phyloP scores from a whole-genome alignment of 1,140 invertebrate species.

The Galleria mellonella region DNA sequence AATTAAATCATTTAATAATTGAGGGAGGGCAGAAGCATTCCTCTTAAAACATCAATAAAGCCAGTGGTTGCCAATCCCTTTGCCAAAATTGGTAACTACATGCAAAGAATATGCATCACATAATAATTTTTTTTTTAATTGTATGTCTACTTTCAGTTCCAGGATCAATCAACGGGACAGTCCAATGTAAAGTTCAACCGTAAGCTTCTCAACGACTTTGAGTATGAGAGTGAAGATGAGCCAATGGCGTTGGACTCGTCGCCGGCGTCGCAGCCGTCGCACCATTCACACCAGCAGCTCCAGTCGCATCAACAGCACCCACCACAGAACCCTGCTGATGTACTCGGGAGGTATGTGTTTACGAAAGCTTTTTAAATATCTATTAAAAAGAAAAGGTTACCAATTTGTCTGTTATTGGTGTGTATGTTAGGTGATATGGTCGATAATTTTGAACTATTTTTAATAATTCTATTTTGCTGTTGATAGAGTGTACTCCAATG shows the following conservation, averaged over 20 bases:
- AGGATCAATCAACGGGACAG: constrained; percentile 42
- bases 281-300: constrained; percentile 11
- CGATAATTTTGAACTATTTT: constrained; percentile 1
- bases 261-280: constrained; percentile 14
- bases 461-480: too few species aligned
- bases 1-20: too few species aligned
- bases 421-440: too few species aligned
- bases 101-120: too few species aligned
- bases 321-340: constrained; percentile 45
- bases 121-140: too few species aligned
- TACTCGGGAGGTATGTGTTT: constrained; percentile 48
- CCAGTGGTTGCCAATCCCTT: too few species aligned
- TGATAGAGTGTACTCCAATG: too few species aligned
- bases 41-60: too few species aligned
- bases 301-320: constrained; percentile 16
- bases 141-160: constrained; percentile 30
- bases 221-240: constrained; percentile 71
- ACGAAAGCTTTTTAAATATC: not conserved
- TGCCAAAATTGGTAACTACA: too few species aligned
- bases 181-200: constrained; percentile 59
- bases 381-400: too few species aligned
- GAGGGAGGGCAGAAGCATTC: too few species aligned
- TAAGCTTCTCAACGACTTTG: constrained; percentile 68
- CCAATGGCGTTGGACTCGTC: constrained; percentile 16
- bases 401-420: too few species aligned